Conservation (phyloP, 2,888 invertebrate genomes). For the Drosophila quinaria region DNA sequence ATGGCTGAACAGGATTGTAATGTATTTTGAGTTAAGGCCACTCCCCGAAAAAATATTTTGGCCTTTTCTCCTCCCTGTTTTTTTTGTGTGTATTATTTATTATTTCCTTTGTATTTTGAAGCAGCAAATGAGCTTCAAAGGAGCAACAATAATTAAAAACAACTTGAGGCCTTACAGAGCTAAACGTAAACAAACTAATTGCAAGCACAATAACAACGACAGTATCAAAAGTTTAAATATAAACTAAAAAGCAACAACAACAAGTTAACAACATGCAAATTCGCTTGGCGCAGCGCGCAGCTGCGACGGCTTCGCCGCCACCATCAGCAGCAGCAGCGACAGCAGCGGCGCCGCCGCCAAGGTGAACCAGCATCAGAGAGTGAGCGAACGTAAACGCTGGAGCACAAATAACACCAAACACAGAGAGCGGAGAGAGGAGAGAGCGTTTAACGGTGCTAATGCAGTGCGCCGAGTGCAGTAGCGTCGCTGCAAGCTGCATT, state of each 20-base stretch:
- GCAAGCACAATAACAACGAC: constrained; percentile 20
- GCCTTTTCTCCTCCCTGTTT: not conserved
- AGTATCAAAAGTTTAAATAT: constrained; percentile 5
- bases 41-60: constrained; percentile 2
- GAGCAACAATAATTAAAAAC: not conserved
- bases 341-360: constrained; percentile 63
- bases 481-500: constrained; percentile 67
- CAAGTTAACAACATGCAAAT: constrained; percentile 51
- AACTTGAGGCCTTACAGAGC: not conserved
- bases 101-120: not conserved
- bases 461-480: constrained; percentile 54
- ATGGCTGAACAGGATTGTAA: not conserved
- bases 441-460: constrained; percentile 24
- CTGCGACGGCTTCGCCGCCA: constrained; percentile 60
- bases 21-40: not conserved
- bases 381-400: constrained; percentile 10
- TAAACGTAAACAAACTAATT: constrained; percentile 21
- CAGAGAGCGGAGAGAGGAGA: constrained; percentile 7
- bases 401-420: not conserved
- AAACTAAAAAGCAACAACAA: not conserved
- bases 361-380: constrained; percentile 58
- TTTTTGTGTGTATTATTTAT: constrained; percentile 1
- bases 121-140: constrained; percentile 10
- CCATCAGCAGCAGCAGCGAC: constrained; percentile 37
- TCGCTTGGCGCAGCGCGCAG: constrained; percentile 68